A percentile compares a stretch with the other conserved stretches of the same genome.
These are phyloP conservation scores for Cherax destructor DNA, from an alignment of 1,140 invertebrate species.

Conservation along the genomic window DNA sequence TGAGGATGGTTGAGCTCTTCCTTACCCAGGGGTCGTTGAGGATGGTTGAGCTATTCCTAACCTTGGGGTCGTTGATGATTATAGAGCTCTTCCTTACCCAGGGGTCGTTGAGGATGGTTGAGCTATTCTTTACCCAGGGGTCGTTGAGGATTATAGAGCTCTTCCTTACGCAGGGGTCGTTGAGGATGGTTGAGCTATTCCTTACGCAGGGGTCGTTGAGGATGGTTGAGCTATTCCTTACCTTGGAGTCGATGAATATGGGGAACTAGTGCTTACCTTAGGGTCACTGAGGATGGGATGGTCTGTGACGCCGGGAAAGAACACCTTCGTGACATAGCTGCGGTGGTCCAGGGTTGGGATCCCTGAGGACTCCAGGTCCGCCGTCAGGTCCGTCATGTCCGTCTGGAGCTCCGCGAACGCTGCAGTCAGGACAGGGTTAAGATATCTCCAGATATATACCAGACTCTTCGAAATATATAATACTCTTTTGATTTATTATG, in stretches of 20 bases:
- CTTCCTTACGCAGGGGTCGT: neutral
- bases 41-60: no score
- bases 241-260: neutral
- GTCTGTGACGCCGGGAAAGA: constrained; percentile 95
- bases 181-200: neutral
- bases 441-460: no score
- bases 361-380: constrained; percentile 93
- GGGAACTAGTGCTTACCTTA: constrained; percentile 33
- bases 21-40: no score
- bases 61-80: no score
- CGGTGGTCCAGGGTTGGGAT: constrained; percentile 97
- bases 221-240: neutral
- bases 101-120: no score
- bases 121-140: no score
- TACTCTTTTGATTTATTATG: neutral
- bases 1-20: no score
- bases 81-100: no score
- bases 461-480: no score
- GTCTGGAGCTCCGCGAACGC: constrained; percentile 99
- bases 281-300: constrained; percentile 77
- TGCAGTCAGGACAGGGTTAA: no score
- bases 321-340: constrained; percentile 98
- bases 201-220: neutral
- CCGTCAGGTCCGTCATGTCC: constrained; percentile 98
- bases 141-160: no score